phyloP scores from a whole-genome alignment of 2,113 vertebrate genomes.

The Megaptera novaeangliae region DNA sequence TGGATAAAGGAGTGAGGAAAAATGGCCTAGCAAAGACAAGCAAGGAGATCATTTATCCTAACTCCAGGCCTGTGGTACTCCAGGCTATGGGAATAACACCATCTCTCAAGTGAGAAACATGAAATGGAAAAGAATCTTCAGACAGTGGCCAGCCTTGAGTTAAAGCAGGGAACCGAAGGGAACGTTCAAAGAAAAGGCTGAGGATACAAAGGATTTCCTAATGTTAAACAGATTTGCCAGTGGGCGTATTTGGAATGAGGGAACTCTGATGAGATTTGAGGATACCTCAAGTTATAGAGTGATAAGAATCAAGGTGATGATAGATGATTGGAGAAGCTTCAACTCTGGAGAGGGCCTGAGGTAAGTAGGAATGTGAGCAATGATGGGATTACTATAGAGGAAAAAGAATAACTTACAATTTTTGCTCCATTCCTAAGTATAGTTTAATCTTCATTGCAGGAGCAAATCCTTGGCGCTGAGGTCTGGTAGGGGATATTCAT shows the following conservation, averaged over 20 bases:
- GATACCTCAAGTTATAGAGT: accelerated
- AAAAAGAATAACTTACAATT: neutral
- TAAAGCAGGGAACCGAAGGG: neutral
- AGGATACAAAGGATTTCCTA: neutral
- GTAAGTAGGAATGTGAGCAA: neutral
- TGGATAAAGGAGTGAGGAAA: neutral
- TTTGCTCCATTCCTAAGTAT: neutral
- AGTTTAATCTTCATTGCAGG: neutral
- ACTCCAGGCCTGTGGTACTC: neutral
- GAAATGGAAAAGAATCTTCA: neutral
- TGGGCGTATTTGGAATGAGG: neutral
- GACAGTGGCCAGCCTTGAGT: neutral
- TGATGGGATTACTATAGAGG: neutral
- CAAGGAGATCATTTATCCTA: neutral
- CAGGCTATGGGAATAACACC: neutral
- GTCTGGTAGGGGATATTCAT: neutral
- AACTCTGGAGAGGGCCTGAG: neutral
- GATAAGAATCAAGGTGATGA: neutral
- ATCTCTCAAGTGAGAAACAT: neutral
- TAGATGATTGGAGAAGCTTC: neutral
- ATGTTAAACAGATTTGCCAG: neutral
- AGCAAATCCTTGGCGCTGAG: neutral
- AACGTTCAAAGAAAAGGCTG: neutral
- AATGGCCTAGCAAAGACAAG: neutral
- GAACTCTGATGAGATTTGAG: neutral